Evolutionary conservation across 2,113 vertebrate species (phyloP).

Genomic region (Stictonetta naevosa): DNA sequence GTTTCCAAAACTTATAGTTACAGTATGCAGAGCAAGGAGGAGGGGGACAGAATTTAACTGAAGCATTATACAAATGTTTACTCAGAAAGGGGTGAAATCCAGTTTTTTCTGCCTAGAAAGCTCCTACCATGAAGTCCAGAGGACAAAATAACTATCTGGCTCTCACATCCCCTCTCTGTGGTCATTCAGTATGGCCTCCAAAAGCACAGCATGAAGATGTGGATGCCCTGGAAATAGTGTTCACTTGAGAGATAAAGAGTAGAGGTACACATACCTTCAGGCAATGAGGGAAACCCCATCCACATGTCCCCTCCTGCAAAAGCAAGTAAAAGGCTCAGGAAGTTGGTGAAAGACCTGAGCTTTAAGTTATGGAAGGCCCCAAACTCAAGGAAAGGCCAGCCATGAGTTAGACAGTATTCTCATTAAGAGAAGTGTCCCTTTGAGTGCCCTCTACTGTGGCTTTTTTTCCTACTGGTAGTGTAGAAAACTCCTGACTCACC

Average conservation of each 20-base stretch:
- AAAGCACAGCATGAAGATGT: neutral
- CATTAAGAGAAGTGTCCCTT: neutral
- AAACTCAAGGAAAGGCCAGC: neutral
- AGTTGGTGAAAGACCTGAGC: neutral
- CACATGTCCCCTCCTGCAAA: neutral
- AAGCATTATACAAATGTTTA: neutral
- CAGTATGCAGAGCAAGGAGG: neutral
- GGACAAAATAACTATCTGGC: neutral
- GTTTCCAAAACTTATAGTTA: neutral
- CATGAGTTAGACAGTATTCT: neutral
- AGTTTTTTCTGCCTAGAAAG: neutral
- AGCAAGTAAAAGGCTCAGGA: neutral
- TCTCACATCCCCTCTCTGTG: neutral
- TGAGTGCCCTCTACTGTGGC: neutral
- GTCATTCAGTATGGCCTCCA: neutral
- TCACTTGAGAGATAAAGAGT: neutral
- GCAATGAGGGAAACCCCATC: neutral
- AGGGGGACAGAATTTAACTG: neutral
- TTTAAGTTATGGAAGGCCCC: neutral
- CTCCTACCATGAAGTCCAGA: neutral
- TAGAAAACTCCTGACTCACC: neutral
- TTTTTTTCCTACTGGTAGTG: neutral
- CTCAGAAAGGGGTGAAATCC: neutral
- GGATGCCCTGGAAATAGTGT: neutral
- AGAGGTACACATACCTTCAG: neutral